Base-by-base conservation (phyloP, 2,797 vertebrate species). In the Acrossocheilus fasciatus region DNA sequence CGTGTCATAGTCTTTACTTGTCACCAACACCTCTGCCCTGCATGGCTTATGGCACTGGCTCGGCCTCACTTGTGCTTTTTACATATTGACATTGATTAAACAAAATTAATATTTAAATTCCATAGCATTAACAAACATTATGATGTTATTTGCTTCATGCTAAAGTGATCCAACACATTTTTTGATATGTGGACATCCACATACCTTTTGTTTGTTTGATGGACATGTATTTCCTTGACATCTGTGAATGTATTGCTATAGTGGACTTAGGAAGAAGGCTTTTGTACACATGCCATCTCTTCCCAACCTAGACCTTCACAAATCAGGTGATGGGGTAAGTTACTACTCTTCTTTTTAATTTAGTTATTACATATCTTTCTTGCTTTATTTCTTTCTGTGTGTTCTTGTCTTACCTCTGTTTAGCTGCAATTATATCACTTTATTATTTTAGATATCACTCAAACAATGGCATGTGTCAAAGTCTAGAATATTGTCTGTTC, bases 231-330 rank as follows among this genome's bases (percentile, higher is more conserved):
- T 69, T 82, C 94, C 97, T 99, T 99, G 97, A 99, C 95, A 88
- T 36, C 69, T 91, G 82, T 84, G 93, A 91, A 99, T 96, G 90
- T 99, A 99, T 94, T 99, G 98, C 96, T 99, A 99, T 91, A 99
- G 98, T 94, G 98, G 98, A 93, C 95, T 99, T 88, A 97, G 98
- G 91, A 99, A 99, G 95, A 99, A 98, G 92, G 96, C 97, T 15
- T 98, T 98, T 92, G 97, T 99, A 90, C 97, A 99, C 90, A 97
- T 98, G 97, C 98, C 98, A 45, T 97, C 97, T 87, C 95, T 99
- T 92, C 98, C 98, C 86, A 97, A 95, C 89, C 96, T 99, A 92
- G 98, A 99, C 89, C 95, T 99, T 87, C 97, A 97, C 91, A 98
- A 99, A 95, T 94, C 96, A 90, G 96, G 96, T 92, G 98, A 99